Evolutionary conservation across 2,113 vertebrate species (phyloP), one percentile per base, ranked within the genome.

Genomic region (Fukomys damarensis): DNA sequence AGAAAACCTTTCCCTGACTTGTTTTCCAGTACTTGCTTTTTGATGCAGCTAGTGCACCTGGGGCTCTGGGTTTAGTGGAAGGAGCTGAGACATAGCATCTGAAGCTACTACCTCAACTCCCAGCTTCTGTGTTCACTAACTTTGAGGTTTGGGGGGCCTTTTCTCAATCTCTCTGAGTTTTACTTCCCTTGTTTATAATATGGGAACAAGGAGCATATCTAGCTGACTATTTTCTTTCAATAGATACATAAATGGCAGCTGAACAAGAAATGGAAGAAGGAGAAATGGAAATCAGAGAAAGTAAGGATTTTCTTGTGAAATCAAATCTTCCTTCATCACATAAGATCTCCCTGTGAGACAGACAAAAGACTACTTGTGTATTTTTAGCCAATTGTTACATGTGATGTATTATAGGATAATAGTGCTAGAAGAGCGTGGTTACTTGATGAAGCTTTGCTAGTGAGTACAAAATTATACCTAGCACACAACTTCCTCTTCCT

Each of bases 191-290:
- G 14, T 74, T 49, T 88, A 20, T 41, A 96, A 68, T 80, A 41
- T 30, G 28, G 22, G n/a, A 16, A 66, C 68, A 49, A 92, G 22
- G n/a, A 59, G 1, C 49, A 17, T 26, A 66, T 63, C 35, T 82
- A 77, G 43, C 30, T 81, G 43, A 49, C 20, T 32, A 13, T 61
- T 49, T 46, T 65, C 20, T 80, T 79, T n/a, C 9, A 74, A 12
- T 74, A 43, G 32, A 66, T 28, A 65, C 3, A 43, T 30, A n/a
- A 38, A 41, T 5, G 5, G 24, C 46, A 11, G 16, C 4, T 49
- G 76, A 96, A 89, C 9, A 61, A 58, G 68, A 80, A 70, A 30
- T 91, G 38, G 79, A 95, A 88, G 26, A 70, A 92, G 66, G 38
- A 83, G 22, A 61, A 30, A 68, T 32, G 14, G 72, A 66, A 22